Percentiles rank a stretch among this genome's conserved stretches.
These are phyloP conservation scores for Trichomycterus rosablanca DNA, from an alignment of 2,113 vertebrate species.

Conservation along the genomic window DNA sequence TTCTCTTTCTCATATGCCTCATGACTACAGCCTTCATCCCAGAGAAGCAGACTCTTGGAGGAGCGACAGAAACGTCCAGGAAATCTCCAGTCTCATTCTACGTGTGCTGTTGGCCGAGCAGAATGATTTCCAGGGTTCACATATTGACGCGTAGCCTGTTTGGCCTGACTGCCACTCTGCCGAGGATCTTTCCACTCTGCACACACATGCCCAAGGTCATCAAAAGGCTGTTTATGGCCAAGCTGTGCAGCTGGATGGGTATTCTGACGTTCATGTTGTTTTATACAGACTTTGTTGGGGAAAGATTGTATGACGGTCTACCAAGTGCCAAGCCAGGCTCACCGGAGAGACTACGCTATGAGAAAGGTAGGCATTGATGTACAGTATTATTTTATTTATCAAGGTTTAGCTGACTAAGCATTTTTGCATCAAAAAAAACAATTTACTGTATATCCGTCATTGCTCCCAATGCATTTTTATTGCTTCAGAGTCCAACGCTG, in stretches of 20 bases:
- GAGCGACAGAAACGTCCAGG: background rate
- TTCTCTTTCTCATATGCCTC: constrained; percentile 74
- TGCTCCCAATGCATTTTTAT: no score
- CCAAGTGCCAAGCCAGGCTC: constrained; percentile 74
- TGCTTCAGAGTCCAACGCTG: no score
- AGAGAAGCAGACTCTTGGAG: constrained; percentile 53
- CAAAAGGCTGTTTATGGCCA: constrained; percentile 73
- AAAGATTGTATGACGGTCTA: constrained; percentile 76
- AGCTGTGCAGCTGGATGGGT: constrained; percentile 85
- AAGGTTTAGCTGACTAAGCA: no score
- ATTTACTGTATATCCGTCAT: no score
- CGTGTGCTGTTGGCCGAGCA: background rate
- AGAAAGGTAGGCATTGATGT: constrained; percentile 68
- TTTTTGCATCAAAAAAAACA: no score
- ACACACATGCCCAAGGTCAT: constrained; percentile 70
- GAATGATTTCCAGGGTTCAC: background rate
- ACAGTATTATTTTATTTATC: no score
- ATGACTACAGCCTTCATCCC: constrained; percentile 71
- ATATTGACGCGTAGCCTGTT: constrained; percentile 18
- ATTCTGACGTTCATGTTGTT: constrained; percentile 84
- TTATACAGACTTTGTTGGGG: constrained; percentile 83
- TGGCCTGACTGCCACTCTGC: constrained; percentile 57
- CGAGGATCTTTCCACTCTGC: constrained; percentile 63
- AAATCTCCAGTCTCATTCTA: background rate
- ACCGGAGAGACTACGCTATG: constrained; percentile 70